Evolutionary conservation across 2,113 vertebrate genomes (phyloP).

Genomic region (Acanthisitta chloris): DNA sequence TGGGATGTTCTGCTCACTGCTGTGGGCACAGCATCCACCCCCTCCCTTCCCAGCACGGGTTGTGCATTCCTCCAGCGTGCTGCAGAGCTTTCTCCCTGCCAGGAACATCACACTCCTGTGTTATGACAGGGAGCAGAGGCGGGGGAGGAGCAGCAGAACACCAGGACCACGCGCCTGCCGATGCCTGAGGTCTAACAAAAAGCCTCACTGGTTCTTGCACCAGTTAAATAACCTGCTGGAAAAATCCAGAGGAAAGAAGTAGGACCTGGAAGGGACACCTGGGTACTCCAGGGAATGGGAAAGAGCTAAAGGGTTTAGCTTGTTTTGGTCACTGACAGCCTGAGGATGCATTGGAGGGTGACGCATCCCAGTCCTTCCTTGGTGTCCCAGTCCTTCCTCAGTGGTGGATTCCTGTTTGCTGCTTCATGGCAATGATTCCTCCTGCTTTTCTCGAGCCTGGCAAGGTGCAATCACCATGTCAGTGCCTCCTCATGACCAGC

Average conservation of each 20-base stretch:
- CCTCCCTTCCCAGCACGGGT: neutral
- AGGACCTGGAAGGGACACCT: neutral
- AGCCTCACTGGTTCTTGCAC: neutral
- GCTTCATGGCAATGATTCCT: accelerated
- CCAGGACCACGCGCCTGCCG: neutral
- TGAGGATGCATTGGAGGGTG: neutral
- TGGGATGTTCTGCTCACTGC: neutral
- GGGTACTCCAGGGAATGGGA: neutral
- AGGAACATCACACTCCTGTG: neutral
- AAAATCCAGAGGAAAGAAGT: neutral
- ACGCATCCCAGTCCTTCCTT: neutral
- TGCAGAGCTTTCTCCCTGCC: neutral
- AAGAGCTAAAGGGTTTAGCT: neutral
- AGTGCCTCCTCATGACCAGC: accelerated
- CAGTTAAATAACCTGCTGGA: neutral
- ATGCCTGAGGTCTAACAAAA: accelerated
- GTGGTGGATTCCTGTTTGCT: accelerated
- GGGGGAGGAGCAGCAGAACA: neutral
- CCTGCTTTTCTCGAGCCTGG: accelerated
- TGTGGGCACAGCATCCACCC: neutral
- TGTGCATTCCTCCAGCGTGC: accelerated
- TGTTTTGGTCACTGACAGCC: accelerated
- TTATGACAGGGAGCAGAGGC: neutral
- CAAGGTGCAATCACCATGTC: accelerated
- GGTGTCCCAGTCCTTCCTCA: no score